phyloP scores from a whole-genome alignment of 2,797 vertebrate genomes.

The Catostomus latipinnis region DNA sequence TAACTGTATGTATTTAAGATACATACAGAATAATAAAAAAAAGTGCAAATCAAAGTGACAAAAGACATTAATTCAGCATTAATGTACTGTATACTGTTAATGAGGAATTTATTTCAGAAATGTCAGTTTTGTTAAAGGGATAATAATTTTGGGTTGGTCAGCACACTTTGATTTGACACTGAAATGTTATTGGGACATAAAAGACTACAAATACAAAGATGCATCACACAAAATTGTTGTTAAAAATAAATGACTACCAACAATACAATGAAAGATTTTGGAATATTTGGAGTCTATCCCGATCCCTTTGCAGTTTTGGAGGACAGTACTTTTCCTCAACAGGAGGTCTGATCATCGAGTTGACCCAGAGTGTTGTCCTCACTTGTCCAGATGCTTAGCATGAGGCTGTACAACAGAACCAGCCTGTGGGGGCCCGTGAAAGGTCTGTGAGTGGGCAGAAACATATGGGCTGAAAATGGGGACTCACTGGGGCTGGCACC shows the following conservation, averaged over 20 bases:
- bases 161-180: background rate
- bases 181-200: background rate
- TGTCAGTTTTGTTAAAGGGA: background rate
- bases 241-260: conserved; percentile 5
- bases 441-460: conserved; percentile 61
- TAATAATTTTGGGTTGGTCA: background rate
- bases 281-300: conserved; percentile 9
- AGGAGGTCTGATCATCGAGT: conserved; percentile 66
- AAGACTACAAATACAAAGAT: background rate
- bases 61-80: too few species aligned
- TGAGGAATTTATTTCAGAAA: background rate
- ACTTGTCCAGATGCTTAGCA: conserved; percentile 86
- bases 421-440: conserved; percentile 66
- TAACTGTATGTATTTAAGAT: conserved; percentile 21
- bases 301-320: conserved; percentile 66
- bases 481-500: conserved; percentile 68
- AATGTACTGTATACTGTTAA: background rate
- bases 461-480: conserved; percentile 82
- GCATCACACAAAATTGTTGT: background rate
- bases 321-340: background rate
- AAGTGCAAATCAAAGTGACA: background rate
- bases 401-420: conserved; percentile 68
- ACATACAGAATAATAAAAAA: too few species aligned
- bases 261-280: background rate
- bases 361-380: conserved; percentile 63